Conservation (phyloP, 2,888 invertebrate genomes). For the Hypena proboscidalis region DNA sequence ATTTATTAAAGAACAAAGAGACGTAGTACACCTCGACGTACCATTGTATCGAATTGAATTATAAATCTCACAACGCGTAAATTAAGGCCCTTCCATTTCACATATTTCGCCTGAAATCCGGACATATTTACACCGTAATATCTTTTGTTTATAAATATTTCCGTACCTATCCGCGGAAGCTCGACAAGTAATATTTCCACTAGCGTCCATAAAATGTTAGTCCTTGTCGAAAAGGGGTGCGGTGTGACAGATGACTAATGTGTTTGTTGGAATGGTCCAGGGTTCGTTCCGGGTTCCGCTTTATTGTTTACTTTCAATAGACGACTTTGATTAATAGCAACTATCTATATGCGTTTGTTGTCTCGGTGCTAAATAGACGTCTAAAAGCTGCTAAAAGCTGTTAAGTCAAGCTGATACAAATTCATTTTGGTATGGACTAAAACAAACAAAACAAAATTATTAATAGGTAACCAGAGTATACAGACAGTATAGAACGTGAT, state of each 20-base stretch:
- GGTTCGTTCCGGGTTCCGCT: constrained; percentile 46
- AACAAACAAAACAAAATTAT: too few species aligned
- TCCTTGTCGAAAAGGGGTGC: constrained; percentile 59
- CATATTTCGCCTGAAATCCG: constrained; percentile 7
- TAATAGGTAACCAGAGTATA: not conserved
- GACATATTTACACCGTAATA: constrained; percentile 31
- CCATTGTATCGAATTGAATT: not conserved
- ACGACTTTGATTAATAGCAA: constrained; percentile 64
- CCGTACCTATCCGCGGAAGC: constrained; percentile 43
- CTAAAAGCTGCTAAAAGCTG: constrained; percentile 20
- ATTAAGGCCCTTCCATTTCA: constrained; percentile 3
- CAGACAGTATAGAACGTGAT: too few species aligned
- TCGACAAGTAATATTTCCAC: constrained; percentile 52
- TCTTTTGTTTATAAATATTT: constrained; percentile 36
- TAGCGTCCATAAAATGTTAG: constrained; percentile 57
- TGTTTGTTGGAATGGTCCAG: constrained; percentile 61
- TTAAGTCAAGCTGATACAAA: too few species aligned
- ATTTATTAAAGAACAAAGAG: too few species aligned
- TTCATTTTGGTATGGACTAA: too few species aligned
- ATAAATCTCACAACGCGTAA: constrained; percentile 1
- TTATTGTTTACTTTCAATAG: constrained; percentile 70
- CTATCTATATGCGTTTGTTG: constrained; percentile 50
- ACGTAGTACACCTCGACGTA: too few species aligned
- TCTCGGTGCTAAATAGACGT: constrained; percentile 29
- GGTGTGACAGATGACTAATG: constrained; percentile 72